Conservation (phyloP, 2,113 vertebrate species). For the Gadus chalcogrammus region DNA sequence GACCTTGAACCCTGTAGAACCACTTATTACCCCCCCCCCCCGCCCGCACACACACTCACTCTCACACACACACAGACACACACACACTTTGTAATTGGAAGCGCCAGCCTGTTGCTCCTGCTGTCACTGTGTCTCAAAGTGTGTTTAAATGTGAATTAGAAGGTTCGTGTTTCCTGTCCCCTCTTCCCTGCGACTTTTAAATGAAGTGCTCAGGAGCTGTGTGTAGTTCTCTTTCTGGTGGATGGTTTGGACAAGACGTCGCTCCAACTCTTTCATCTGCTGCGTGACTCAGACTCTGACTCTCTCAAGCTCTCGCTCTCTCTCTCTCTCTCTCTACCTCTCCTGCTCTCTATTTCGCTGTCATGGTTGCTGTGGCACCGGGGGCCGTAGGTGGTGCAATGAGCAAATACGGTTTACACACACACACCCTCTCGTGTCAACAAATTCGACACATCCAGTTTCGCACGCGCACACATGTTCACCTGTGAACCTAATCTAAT, state of each 20-base stretch:
- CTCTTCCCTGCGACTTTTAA: slow-evolving; percentile 69
- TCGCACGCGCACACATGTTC: slow-evolving; percentile 14
- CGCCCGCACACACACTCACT: too few relatives aligned
- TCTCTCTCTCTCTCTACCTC: not conserved
- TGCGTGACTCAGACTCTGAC: slow-evolving; percentile 45
- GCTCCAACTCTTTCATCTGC: slow-evolving; percentile 72
- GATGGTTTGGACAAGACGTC: slow-evolving; percentile 55
- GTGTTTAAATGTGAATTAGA: slow-evolving; percentile 68
- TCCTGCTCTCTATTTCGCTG: slow-evolving; percentile 21
- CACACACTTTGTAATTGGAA: slow-evolving; percentile 63
- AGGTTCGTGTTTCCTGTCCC: slow-evolving; percentile 63
- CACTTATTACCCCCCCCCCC: too few relatives aligned
- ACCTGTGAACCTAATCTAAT: too few relatives aligned
- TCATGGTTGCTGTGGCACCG: slow-evolving; percentile 15
- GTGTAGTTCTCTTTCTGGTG: slow-evolving; percentile 68
- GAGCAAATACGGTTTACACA: slow-evolving; percentile 27
- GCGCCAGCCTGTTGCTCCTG: slow-evolving; percentile 64
- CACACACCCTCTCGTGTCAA: not conserved
- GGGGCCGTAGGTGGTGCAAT: slow-evolving; percentile 57
- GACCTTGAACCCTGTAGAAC: too few relatives aligned
- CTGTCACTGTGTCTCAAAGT: slow-evolving; percentile 42
- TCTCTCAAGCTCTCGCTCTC: slow-evolving; percentile 19
- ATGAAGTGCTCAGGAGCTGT: slow-evolving; percentile 60
- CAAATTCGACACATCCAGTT: not conserved
- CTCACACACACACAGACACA: too few relatives aligned